These are phyloP conservation scores for Drosophila dunni DNA, from an alignment of 1,140 invertebrate genomes.

Conservation along the genomic window DNA sequence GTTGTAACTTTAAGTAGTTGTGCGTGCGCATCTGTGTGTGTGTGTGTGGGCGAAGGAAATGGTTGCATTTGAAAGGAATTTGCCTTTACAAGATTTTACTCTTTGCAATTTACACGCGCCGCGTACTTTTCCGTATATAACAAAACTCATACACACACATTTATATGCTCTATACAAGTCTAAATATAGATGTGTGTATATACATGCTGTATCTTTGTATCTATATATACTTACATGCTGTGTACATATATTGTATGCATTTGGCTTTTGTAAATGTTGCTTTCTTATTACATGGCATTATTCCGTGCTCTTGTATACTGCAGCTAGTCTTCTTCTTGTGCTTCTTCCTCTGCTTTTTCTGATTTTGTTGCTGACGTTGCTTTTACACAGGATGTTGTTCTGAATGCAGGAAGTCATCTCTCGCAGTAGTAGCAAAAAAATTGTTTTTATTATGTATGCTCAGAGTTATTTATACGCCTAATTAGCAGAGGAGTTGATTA, in stretches of 20 bases:
- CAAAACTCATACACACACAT: slow-evolving; percentile 7
- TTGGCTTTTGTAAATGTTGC: slow-evolving; percentile 81
- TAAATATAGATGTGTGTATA: not conserved
- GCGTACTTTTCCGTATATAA: slow-evolving; percentile 58
- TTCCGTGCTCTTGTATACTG: slow-evolving; percentile 22
- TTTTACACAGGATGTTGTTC: slow-evolving; percentile 43
- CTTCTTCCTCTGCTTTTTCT: not conserved
- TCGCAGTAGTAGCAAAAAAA: slow-evolving; percentile 15
- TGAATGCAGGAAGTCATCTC: slow-evolving; percentile 46
- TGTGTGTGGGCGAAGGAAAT: slow-evolving; percentile 49
- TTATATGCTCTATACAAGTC: not conserved
- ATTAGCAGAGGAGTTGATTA: slow-evolving; percentile 3
- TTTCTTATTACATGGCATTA: slow-evolving; percentile 72
- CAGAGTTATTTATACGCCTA: slow-evolving; percentile 15
- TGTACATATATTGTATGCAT: slow-evolving; percentile 58
- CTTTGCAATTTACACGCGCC: slow-evolving; percentile 81
- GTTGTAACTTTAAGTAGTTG: slow-evolving; percentile 79
- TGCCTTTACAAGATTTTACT: slow-evolving; percentile 82
- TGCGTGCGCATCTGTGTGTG: slow-evolving; percentile 24
- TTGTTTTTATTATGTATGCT: slow-evolving; percentile 23
- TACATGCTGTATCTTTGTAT: slow-evolving; percentile 10
- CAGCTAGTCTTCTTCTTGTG: slow-evolving; percentile 4
- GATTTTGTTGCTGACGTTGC: slow-evolving; percentile 28
- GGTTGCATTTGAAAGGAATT: slow-evolving; percentile 81
- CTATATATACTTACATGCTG: slow-evolving; percentile 18